These are phyloP conservation scores for Festucalex cinctus DNA, from an alignment of 2,113 vertebrate species.

Conservation along the genomic window DNA sequence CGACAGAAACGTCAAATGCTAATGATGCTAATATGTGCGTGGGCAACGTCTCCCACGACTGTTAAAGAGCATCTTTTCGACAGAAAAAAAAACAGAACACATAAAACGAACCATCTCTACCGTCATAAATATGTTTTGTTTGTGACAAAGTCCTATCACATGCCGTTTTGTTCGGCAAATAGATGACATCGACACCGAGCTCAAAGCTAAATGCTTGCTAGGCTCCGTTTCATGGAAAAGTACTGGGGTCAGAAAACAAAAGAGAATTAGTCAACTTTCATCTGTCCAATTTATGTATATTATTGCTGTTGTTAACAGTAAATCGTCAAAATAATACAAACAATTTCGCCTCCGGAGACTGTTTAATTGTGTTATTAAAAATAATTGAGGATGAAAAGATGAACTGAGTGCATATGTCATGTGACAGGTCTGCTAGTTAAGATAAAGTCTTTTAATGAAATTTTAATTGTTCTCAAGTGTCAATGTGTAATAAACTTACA, in stretches of 20 bases:
- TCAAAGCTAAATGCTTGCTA: neutral
- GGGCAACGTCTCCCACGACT: constrained; percentile 2
- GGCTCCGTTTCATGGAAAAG: constrained; percentile 38
- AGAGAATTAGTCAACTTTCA: neutral
- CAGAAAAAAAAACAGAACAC: neutral
- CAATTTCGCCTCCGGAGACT: neutral
- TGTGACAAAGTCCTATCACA: neutral
- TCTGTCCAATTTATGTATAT: neutral
- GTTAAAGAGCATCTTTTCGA: neutral
- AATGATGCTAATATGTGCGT: constrained; percentile 1
- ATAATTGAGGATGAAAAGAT: no score
- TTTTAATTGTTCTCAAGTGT: neutral
- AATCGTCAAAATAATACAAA: neutral
- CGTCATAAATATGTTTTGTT: neutral
- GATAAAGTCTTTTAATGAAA: neutral
- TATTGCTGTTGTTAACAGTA: neutral
- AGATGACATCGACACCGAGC: neutral
- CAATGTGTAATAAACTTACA: no score
- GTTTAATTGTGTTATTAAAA: neutral
- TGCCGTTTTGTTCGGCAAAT: neutral
- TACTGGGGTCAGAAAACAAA: constrained; percentile 28
- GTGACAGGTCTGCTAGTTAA: neutral
- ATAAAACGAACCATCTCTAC: neutral
- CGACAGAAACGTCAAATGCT: constrained; percentile 2
- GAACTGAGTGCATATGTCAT: neutral